Percentiles rank a stretch among this genome's conserved stretches.
Conservation (phyloP, 2,888 invertebrate species). For the Plagodis pulveraria region DNA sequence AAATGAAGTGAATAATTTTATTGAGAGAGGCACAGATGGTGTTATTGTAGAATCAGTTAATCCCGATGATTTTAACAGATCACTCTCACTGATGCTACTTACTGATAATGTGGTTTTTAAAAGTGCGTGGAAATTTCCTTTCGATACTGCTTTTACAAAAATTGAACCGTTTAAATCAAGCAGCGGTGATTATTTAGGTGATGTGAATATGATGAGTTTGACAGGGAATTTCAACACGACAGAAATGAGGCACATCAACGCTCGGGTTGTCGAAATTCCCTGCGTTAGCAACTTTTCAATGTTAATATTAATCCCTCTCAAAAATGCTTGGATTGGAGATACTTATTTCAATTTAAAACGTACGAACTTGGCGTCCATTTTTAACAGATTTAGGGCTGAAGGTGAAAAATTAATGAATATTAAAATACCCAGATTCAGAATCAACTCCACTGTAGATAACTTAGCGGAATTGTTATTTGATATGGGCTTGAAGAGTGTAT, state of each 20-base stretch:
- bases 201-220: conserved; percentile 67
- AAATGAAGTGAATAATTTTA: conserved; percentile 46
- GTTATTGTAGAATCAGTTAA: conserved; percentile 46
- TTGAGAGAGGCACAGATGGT: conserved; percentile 48
- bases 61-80: conserved; percentile 55
- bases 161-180: conserved; percentile 43
- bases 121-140: conserved; percentile 59
- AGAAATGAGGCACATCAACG: conserved; percentile 49
- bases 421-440: conserved; percentile 61
- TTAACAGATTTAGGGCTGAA: conserved; percentile 47
- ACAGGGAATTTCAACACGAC: conserved; percentile 55
- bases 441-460: conserved; percentile 54
- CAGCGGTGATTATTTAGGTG: conserved; percentile 35
- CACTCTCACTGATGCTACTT: conserved; percentile 53
- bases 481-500: conserved; percentile 68
- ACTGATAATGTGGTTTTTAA: conserved; percentile 60
- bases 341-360: conserved; percentile 55
- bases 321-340: conserved; percentile 46
- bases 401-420: conserved; percentile 51
- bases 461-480: conserved; percentile 63
- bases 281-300: conserved; percentile 53
- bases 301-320: conserved; percentile 59
- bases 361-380: conserved; percentile 56
- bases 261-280: conserved; percentile 60
- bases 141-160: conserved; percentile 50